phyloP scores from a whole-genome alignment of 2,888 invertebrate species.

The Meiosimyza decipiens region DNA sequence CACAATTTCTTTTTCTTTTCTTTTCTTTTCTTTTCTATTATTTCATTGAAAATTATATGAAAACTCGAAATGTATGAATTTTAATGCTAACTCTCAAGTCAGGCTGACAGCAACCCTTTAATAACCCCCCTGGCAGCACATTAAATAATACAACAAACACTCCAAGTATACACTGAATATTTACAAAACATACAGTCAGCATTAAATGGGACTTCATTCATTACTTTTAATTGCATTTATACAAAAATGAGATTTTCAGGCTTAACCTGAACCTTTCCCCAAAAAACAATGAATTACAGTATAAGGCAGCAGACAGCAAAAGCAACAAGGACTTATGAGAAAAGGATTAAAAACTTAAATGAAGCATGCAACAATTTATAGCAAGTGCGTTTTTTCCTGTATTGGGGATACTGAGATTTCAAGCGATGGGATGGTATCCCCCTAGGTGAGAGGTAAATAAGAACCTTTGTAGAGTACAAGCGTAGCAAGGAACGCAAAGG shows the following conservation, averaged over 20 bases:
- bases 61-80: no score
- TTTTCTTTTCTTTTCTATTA: no score
- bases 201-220: slow-evolving; percentile 22
- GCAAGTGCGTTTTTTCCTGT: not conserved
- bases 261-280: not conserved
- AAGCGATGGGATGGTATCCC: not conserved
- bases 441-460: not conserved
- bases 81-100: no score
- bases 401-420: not conserved
- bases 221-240: slow-evolving; percentile 31
- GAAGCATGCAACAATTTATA: slow-evolving; percentile 30
- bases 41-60: no score
- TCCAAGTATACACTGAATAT: not conserved
- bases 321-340: not conserved
- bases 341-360: slow-evolving; percentile 28
- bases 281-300: not conserved
- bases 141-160: no score
- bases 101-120: no score
- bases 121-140: no score
- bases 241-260: slow-evolving; percentile 11
- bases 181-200: slow-evolving; percentile 24
- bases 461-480: not conserved
- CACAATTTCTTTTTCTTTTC: no score
- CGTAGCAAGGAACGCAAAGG: not conserved
- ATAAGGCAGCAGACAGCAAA: not conserved